Percentiles rank a stretch among this genome's conserved stretches.
Evolutionary conservation across 2,113 vertebrate species (phyloP).

Genomic region (Ptychochromis oligacanthus): DNA sequence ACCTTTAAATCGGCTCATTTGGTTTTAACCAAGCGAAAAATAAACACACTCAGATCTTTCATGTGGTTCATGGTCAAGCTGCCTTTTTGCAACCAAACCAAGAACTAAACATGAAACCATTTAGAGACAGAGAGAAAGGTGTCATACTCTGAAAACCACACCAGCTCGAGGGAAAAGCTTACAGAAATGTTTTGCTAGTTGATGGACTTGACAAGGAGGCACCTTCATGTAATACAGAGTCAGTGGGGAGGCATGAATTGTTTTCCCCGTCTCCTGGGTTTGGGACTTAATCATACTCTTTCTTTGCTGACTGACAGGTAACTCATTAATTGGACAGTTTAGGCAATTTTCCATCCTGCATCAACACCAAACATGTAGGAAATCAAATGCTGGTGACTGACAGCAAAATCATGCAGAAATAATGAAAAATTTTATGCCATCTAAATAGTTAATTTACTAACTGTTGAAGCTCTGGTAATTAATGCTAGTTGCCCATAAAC

Average conservation of each 20-base stretch:
- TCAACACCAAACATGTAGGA: background rate
- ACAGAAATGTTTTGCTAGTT: background rate
- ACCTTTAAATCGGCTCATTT: background rate
- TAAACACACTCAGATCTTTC: background rate
- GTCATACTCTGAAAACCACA: fast-evolving
- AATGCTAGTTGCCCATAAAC: background rate
- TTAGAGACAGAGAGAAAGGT: fast-evolving
- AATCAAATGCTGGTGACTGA: too few species aligned
- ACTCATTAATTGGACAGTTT: background rate
- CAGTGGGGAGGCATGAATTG: background rate
- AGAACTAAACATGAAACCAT: background rate
- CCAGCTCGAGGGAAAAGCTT: background rate
- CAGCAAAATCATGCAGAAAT: too few species aligned
- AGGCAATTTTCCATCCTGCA: background rate
- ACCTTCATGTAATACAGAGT: fast-evolving
- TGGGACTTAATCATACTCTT: background rate
- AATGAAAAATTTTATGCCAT: too few species aligned
- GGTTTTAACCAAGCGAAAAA: background rate
- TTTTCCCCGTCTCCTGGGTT: background rate
- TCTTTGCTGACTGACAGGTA: background rate
- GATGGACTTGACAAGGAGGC: background rate
- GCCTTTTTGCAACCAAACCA: background rate
- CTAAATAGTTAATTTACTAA: background rate
- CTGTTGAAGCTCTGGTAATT: background rate
- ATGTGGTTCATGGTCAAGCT: background rate